Evolutionary conservation across 2,888 invertebrate species (phyloP), one percentile per base, ranked within the genome.

Genomic region (Dynastes hyllus): DNA sequence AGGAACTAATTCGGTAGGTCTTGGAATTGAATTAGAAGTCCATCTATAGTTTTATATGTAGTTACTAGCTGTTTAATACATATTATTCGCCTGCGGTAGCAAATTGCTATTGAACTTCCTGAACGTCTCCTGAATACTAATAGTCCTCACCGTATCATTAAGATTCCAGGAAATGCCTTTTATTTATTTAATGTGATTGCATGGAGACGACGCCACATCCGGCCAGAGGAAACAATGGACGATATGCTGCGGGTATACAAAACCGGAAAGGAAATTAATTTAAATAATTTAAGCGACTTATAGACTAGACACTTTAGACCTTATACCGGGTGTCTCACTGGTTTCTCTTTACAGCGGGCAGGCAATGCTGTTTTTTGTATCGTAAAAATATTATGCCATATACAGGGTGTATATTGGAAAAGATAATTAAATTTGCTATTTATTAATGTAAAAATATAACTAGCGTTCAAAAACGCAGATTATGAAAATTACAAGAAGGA

Each of bases 131-230:
- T 32, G 76, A 61, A 76, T 76, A 45, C 16, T 76, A 63, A 76
- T 45, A 9, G 11, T 45, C 2, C 45, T 45, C 11, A n/a, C 58
- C 37, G 63, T 55, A 58, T 66, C 67, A 77, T 78, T 78, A 78
- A 40, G 51, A 78, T 78, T 78, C 78, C 63, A 78, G 78, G 78
- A 78, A 78, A 78, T 65, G 37, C 71, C 65, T 71, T 53, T 63
- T 63, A 78, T 53, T 63, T 63, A 78, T 78, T 78, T 78, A 78
- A 78, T 73, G 78, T 65, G 78, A 66, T 78, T 73, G 53, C 63
- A 73, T 66, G 37, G 66, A 71, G 78, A 71, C 78, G 69, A 61
- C 63, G 40, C 71, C 65, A 78, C 78, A 78, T 78, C 78, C 78
- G 71, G 78, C 65, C 11, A 37, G 53, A 70, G 78, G 78, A 78